A percentile compares a stretch with the other conserved stretches of the same genome.
phyloP scores from a whole-genome alignment of 2,113 vertebrate species.

The Piprites chloris region DNA sequence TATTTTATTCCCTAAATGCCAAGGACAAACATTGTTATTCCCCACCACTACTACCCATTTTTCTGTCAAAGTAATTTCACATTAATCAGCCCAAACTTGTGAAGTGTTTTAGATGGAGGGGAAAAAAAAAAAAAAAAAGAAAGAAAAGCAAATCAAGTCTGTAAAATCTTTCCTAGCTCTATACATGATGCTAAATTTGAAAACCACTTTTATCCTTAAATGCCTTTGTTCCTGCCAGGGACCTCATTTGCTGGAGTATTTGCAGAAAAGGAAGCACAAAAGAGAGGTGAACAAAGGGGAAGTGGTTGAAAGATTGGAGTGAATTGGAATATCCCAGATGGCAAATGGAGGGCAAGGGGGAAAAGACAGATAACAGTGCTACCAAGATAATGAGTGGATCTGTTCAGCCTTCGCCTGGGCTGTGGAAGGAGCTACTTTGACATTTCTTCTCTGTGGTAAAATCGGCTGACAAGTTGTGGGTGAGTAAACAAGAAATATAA shows the following conservation, averaged over 20 bases:
- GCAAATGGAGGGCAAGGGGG: not conserved
- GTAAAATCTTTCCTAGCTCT: not conserved
- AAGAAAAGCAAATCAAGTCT: not conserved
- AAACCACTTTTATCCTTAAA: conserved; percentile 31
- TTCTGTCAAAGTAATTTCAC: not conserved
- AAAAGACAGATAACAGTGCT: conserved; percentile 34
- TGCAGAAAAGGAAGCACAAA: conserved; percentile 31
- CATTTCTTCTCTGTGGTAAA: not conserved
- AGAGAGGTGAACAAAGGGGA: conserved; percentile 58
- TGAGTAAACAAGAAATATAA: not conserved
- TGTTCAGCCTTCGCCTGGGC: not conserved
- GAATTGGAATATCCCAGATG: conserved; percentile 7
- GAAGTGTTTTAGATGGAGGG: not conserved
- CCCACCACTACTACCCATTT: not conserved
- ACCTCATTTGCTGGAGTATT: conserved; percentile 34
- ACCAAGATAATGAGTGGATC: not conserved
- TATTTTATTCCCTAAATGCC: not conserved
- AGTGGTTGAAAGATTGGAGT: conserved; percentile 4
- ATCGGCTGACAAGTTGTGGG: not conserved
- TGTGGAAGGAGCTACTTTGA: not conserved
- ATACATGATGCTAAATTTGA: not conserved
- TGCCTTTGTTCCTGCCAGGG: not conserved
- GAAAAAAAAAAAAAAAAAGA: too few relatives aligned
- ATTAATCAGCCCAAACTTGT: not conserved
- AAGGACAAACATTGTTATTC: not conserved